Percentiles rank a stretch among this genome's conserved stretches.
Evolutionary conservation across 1,140 invertebrate species (phyloP).

Genomic region (Vollenhovia emeryi): DNA sequence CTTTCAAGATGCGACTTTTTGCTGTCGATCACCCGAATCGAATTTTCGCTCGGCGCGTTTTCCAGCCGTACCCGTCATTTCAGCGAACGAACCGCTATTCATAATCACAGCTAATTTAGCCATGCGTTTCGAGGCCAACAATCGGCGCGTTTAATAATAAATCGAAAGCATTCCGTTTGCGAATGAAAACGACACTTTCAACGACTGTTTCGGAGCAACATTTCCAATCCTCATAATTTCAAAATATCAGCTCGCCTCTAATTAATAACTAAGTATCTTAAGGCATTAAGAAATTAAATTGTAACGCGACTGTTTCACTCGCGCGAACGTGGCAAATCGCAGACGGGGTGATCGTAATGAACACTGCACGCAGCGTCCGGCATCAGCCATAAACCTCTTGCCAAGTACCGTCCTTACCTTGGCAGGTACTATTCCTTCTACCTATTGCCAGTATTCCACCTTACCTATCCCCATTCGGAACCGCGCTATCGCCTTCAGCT

Average conservation of each 20-base stretch:
- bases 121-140: not conserved
- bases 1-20: conserved; percentile 55
- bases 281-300: not conserved
- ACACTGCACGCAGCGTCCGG: conserved; percentile 19
- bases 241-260: not conserved
- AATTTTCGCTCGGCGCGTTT: conserved; percentile 19
- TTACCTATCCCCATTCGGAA: conserved; percentile 59
- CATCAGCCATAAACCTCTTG: conserved; percentile 36
- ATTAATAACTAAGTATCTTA: not conserved
- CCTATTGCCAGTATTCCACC: conserved; percentile 54
- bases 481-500: conserved; percentile 68
- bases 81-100: not conserved
- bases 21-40: conserved; percentile 29
- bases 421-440: conserved; percentile 47
- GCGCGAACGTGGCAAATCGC: not conserved
- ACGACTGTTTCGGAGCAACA: not conserved
- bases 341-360: conserved; percentile 28
- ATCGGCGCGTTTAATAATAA: not conserved
- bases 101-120: conserved; percentile 7
- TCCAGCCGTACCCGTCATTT: not conserved
- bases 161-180: not conserved
- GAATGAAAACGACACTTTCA: not conserved
- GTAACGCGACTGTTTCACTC: not conserved
- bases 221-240: not conserved
- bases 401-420: conserved; percentile 50